Evolutionary conservation across 2,888 invertebrate genomes (phyloP), one percentile per base, ranked within the genome.

Genomic region (Calephelis perditalis): DNA sequence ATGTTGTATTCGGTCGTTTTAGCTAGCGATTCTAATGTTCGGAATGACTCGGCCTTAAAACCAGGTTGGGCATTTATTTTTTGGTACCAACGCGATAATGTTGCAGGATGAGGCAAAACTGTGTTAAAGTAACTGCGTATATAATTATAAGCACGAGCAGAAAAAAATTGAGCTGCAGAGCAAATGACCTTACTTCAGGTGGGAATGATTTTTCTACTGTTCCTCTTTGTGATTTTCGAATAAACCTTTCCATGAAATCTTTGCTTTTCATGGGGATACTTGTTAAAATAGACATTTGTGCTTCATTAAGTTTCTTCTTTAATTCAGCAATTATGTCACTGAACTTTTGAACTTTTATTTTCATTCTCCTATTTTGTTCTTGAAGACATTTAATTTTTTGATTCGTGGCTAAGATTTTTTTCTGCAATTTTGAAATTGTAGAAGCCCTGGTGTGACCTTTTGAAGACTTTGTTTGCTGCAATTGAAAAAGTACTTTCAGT

Each of bases 11-110:
- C 35, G 7, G n/a, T 52, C 5, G 11, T 7, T 52, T 52, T 52
- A 6, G n/a, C n/a, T n/a, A 12, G n/a, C 10, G 12, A 52, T 52
- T 11, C 55, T 60, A 40, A 40, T 15, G 15, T 15, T 15, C 1
- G 15, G 15, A 15, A 15, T 15, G 15, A 15, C 15, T 15, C 15
- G 15, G 56, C 8, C 12, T 56, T 56, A 40, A 60, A 60, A 36
- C 60, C 60, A 37, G 49, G 60, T 46, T 57, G 46, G 7, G 49
- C 47, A n/a, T 60, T 49, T 37, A 57, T 26, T 57, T 46, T 57
- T 57, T 60, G 57, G 26, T 60, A 60, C 60, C 56, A 60, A 3
- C 56, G 46, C n/a, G 15, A 56, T 40, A 60, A 47, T 36, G 60
- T 60, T 11, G 47, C 56, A 12, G 56, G 60, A 37, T 60, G 56